These are phyloP conservation scores for Xanthorhoe designata DNA, from an alignment of 2,888 invertebrate species.

Conservation along the genomic window DNA sequence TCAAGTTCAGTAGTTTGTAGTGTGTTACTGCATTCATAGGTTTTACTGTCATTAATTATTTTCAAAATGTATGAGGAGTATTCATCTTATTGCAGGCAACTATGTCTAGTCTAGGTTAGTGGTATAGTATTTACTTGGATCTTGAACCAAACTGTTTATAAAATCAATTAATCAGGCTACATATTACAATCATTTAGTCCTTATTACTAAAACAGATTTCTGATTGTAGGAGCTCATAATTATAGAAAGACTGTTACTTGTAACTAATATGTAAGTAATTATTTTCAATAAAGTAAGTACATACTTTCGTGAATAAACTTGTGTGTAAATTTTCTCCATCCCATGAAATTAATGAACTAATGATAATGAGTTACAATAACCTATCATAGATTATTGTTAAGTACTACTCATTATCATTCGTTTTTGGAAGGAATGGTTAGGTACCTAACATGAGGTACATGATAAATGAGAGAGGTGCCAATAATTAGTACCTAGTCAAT, in stretches of 20 bases:
- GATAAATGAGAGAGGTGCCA: no score
- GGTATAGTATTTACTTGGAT: not conserved
- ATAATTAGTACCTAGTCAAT: no score
- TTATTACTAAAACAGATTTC: not conserved
- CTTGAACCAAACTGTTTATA: not conserved
- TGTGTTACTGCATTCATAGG: no score
- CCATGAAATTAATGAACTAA: not conserved
- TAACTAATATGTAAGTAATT: slow-evolving; percentile 21
- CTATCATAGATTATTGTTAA: no score
- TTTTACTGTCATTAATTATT: no score
- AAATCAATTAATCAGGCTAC: not conserved
- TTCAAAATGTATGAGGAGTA: no score
- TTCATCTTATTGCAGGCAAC: no score
- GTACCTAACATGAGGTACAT: no score
- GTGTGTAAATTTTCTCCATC: slow-evolving; percentile 2
- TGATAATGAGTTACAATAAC: no score
- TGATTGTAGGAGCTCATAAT: slow-evolving; percentile 4
- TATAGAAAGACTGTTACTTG: slow-evolving; percentile 29
- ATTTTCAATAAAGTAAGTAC: slow-evolving; percentile 36
- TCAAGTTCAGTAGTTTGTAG: no score
- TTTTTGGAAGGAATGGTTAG: no score
- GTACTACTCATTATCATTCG: no score
- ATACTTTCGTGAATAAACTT: slow-evolving; percentile 15
- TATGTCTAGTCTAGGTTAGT: not conserved
- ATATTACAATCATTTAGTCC: not conserved